Base-by-base conservation (phyloP, 2,888 invertebrate species). In the Parnassius mnemosyne region DNA sequence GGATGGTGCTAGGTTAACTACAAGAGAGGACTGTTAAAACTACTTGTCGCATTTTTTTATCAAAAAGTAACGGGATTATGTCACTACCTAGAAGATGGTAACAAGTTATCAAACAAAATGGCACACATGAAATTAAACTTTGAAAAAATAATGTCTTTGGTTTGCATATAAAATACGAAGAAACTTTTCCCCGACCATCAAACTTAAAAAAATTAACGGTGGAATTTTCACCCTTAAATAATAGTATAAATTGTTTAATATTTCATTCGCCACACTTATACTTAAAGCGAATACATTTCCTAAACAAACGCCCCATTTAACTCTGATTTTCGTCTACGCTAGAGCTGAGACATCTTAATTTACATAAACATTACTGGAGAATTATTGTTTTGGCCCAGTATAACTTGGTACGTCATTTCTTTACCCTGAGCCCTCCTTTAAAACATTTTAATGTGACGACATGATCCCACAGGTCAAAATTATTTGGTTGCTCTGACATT, bases 261-360 rank as follows among this genome's bases (percentile, higher is more conserved):
- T 61, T 51, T 51, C 25, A 55, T 55, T 55, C 10, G 12, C 50
- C 50, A 61, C 52, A 53, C 57, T 57, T 61, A 20, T 41, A 20
- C 20, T 55, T 10, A 34, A 20, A 47, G 52, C 46, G 50, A 66
- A 67, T 67, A 65, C 65, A 65, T 66, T 68, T 66, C 49, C 41
- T 62, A 54, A 65, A 66, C 63, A 50, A 60, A 43, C 61, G 60
- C 63, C 58, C 61, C 64, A 66, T 68, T 68, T 66, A 65, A 65
- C 53, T 63, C 53, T 41, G 59, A 63, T 66, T 67, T 57, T 57
- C 61, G 58, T 62, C 65, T 52, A 61, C 61, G 65, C 65, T 66
- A 66, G 67, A 65, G 64, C 65, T 60, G 60, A 65, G 68, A 67
- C 69, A 64, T 70, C 65, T 69, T 69, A 71, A 72, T 72, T 72